Evolutionary conservation across 2,888 invertebrate genomes (phyloP).

Genomic region (Craniophora ligustri): DNA sequence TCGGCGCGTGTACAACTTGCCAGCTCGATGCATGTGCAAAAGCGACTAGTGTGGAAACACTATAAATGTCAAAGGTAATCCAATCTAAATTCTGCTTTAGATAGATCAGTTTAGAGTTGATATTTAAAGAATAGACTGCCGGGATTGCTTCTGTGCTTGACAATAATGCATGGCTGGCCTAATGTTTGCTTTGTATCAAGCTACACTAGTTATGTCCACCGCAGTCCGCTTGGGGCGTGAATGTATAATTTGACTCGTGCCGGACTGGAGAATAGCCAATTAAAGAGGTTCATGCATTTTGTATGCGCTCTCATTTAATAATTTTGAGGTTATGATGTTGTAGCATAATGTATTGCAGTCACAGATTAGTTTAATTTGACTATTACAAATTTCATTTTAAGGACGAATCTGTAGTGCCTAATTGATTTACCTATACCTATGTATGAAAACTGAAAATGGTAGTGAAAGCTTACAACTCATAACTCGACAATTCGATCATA

Average conservation of each 20-base stretch:
- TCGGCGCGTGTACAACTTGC: constrained; percentile 81
- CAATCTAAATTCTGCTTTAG: constrained; percentile 34
- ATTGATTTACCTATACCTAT: too few species aligned
- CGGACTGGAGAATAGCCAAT: constrained; percentile 80
- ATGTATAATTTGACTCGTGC: constrained; percentile 80
- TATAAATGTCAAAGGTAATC: constrained; percentile 39
- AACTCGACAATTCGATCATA: too few species aligned
- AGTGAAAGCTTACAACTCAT: too few species aligned
- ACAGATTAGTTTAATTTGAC: not conserved
- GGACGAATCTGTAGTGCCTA: too few species aligned
- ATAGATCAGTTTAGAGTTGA: not conserved
- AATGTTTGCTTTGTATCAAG: constrained; percentile 87
- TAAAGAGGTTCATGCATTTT: constrained; percentile 85
- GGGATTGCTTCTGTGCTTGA: constrained; percentile 79
- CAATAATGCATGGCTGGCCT: constrained; percentile 88
- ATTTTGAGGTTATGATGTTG: constrained; percentile 50
- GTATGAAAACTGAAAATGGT: too few species aligned
- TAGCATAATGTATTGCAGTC: not conserved
- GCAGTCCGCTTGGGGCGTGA: constrained; percentile 82
- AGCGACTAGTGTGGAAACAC: constrained; percentile 54
- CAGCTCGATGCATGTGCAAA: constrained; percentile 79
- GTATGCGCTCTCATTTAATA: constrained; percentile 70
- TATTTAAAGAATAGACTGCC: constrained; percentile 29
- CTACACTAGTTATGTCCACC: constrained; percentile 83
- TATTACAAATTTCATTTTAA: too few species aligned